Evolutionary conservation across 2,888 invertebrate genomes (phyloP).

Genomic region (Timema cristinae): DNA sequence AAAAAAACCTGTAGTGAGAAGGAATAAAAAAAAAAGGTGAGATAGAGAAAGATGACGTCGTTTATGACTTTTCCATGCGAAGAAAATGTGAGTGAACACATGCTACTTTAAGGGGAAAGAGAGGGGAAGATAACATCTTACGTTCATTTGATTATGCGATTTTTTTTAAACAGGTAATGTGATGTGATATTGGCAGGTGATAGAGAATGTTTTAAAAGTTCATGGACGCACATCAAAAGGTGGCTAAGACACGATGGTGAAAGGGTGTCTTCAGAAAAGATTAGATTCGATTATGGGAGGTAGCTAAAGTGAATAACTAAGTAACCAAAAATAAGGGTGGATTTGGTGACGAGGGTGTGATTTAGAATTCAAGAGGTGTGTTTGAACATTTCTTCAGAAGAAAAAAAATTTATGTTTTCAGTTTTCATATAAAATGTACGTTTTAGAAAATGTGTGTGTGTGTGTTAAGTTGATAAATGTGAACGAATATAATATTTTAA

Average conservation of each 20-base stretch:
- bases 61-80: slow-evolving; percentile 10
- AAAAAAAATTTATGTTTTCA: no score
- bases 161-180: slow-evolving; percentile 16
- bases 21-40: neutral
- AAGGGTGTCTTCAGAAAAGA: neutral
- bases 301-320: neutral
- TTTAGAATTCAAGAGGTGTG: no score
- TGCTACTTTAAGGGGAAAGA: no score
- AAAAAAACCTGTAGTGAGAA: neutral
- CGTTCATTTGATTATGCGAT: slow-evolving; percentile 14
- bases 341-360: no score
- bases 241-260: neutral
- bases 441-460: no score
- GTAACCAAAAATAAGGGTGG: no score
- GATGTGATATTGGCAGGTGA: slow-evolving; percentile 14
- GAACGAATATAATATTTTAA: no score
- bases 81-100: no score
- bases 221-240: neutral
- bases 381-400: no score
- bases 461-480: no score
- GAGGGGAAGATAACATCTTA: neutral
- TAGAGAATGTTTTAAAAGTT: neutral
- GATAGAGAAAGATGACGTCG: slow-evolving; percentile 5
- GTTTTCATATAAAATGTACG: no score
- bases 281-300: slow-evolving; percentile 14